Evolutionary conservation across 2,797 vertebrate species (phyloP).

Genomic region (Octomys mimax): DNA sequence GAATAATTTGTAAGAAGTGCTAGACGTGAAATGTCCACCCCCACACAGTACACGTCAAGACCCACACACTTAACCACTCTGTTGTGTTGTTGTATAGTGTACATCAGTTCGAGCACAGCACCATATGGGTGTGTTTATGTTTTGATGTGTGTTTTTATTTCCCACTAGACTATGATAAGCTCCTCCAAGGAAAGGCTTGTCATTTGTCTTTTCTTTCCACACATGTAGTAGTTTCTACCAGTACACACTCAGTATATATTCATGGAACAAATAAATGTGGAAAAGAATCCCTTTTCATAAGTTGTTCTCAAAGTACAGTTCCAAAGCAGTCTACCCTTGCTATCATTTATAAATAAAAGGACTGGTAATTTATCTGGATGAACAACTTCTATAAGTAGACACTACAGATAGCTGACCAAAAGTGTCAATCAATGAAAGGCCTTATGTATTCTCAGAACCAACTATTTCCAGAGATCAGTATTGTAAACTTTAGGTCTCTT

Average conservation of each 20-base stretch:
- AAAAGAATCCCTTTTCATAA: constrained; percentile 25
- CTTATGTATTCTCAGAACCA: constrained; percentile 15
- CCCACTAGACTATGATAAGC: not conserved
- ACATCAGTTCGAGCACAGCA: rapidly evolving
- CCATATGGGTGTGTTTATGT: not conserved
- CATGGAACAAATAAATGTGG: constrained; percentile 4
- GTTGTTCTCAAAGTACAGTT: not conserved
- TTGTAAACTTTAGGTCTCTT: not conserved
- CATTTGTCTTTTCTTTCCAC: not conserved
- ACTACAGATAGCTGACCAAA: not conserved
- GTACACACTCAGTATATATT: not conserved
- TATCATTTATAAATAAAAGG: constrained; percentile 8
- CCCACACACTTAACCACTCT: not conserved
- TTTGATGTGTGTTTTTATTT: not conserved
- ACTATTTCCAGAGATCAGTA: not conserved
- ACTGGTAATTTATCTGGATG: not conserved
- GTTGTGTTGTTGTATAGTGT: rapidly evolving
- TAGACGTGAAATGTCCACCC: not conserved
- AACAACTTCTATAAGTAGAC: not conserved
- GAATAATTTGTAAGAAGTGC: not conserved
- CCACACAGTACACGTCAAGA: not conserved
- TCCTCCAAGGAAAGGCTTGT: not conserved
- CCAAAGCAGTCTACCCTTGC: not conserved
- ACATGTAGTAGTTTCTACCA: not conserved
- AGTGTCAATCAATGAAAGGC: not conserved